Conservation (phyloP, 2,113 vertebrate species). For the Paedocypris sp. region DNA sequence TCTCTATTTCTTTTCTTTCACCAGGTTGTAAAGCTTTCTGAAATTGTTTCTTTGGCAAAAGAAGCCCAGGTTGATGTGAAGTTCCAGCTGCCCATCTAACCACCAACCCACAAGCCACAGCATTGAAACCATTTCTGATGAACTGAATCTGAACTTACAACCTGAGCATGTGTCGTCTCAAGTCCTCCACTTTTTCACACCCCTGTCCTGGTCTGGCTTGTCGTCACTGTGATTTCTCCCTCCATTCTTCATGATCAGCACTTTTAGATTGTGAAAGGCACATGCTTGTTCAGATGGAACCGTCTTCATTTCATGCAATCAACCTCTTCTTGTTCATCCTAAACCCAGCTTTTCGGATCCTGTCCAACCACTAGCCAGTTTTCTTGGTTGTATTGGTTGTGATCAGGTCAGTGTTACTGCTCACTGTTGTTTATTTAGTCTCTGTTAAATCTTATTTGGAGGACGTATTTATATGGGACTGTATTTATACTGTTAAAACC, state of each 20-base stretch:
- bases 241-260: background rate
- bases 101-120: background rate
- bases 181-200: background rate
- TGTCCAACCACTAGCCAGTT: background rate
- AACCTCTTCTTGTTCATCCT: background rate
- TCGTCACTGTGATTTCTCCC: background rate
- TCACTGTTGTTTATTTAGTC: constrained; percentile 8
- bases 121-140: constrained; percentile 3
- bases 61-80: constrained; percentile 94
- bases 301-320: background rate
- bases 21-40: constrained; percentile 94
- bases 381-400: constrained; percentile 3
- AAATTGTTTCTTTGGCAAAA: constrained; percentile 89
- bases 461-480: constrained; percentile 33
- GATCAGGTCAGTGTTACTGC: constrained; percentile 18
- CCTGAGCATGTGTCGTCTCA: constrained; percentile 5
- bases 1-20: constrained; percentile 16
- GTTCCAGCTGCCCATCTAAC: constrained; percentile 92
- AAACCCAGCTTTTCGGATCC: no score
- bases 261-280: constrained; percentile 14
- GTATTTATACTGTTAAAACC: constrained; percentile 30
- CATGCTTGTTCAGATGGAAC: background rate
- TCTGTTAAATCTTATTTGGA: background rate
- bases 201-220: background rate
- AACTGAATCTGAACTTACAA: constrained; percentile 1